Evolutionary conservation across 2,888 invertebrate species (phyloP).

Genomic region (Spisula solida): DNA sequence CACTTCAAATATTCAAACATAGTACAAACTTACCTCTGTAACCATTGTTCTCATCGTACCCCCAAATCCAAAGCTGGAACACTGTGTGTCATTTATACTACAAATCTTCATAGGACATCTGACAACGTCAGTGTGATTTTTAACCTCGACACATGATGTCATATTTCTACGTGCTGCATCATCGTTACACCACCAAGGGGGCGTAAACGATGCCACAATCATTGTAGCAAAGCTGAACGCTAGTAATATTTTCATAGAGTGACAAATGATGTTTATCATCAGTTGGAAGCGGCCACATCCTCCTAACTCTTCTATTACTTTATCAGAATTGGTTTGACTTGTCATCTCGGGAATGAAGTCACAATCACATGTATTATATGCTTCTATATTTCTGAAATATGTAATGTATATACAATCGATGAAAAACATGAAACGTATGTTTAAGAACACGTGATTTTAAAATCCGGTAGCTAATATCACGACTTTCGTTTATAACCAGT

Average conservation of each 20-base stretch:
- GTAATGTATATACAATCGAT: too few species aligned
- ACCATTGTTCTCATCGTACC: constrained; percentile 35
- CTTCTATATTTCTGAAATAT: background rate
- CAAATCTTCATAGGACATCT: constrained; percentile 35
- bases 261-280: constrained; percentile 33
- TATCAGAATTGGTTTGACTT: constrained; percentile 36
- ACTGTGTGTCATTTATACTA: constrained; percentile 41
- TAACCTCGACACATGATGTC: background rate
- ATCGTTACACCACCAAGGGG: constrained; percentile 51
- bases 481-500: background rate
- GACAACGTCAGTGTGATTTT: background rate
- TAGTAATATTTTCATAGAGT: constrained; percentile 44
- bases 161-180: background rate
- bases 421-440: too few species aligned
- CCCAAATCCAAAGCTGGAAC: constrained; percentile 44
- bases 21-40: constrained; percentile 32
- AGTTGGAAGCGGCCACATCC: constrained; percentile 57
- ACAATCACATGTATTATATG: background rate
- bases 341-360: background rate
- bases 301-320: constrained; percentile 48
- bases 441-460: too few species aligned
- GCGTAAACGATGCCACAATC: constrained; percentile 26
- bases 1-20: too few species aligned
- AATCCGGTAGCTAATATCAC: too few species aligned
- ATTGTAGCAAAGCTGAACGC: constrained; percentile 28